These are phyloP conservation scores for Mus caroli DNA, from an alignment of 2,797 vertebrate genomes.

Conservation along the genomic window DNA sequence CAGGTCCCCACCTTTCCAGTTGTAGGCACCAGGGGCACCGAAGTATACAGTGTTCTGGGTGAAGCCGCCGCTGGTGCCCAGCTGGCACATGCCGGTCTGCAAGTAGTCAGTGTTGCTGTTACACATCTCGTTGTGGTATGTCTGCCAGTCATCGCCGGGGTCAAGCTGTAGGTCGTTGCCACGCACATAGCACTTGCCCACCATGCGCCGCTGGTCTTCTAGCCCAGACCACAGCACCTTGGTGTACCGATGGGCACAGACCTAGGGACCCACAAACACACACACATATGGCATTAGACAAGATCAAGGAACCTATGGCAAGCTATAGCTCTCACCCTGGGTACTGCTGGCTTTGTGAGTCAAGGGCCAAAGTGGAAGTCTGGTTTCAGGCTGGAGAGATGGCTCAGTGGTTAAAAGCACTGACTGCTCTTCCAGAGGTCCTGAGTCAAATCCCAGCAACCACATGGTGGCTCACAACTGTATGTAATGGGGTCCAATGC, in stretches of 20 bases:
- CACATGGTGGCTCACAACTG: no score
- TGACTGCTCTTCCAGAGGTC: no score
- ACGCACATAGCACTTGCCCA: constrained; percentile 95
- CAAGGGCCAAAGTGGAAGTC: not conserved
- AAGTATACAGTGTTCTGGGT: constrained; percentile 92
- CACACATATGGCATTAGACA: not conserved
- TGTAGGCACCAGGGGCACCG: constrained; percentile 92
- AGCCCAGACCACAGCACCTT: constrained; percentile 88
- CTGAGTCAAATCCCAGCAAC: no score
- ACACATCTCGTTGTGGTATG: constrained; percentile 92
- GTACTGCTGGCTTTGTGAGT: not conserved
- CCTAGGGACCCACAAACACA: constrained; percentile 86
- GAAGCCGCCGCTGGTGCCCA: constrained; percentile 95
- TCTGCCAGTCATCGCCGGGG: constrained; percentile 93
- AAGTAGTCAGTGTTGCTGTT: constrained; percentile 90
- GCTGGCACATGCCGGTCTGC: constrained; percentile 94
- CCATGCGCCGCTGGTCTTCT: constrained; percentile 93
- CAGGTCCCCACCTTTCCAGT: constrained; percentile 93
- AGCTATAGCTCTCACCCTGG: not conserved
- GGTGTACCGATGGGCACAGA: constrained; percentile 96
- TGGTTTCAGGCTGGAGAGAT: no score
- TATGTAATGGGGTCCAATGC: no score
- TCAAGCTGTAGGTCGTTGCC: constrained; percentile 93
- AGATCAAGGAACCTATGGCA: not conserved
- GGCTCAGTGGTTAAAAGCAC: no score